These are phyloP conservation scores for Sarcophilus harrisii DNA, from an alignment of 2,797 vertebrate genomes.

Conservation along the genomic window DNA sequence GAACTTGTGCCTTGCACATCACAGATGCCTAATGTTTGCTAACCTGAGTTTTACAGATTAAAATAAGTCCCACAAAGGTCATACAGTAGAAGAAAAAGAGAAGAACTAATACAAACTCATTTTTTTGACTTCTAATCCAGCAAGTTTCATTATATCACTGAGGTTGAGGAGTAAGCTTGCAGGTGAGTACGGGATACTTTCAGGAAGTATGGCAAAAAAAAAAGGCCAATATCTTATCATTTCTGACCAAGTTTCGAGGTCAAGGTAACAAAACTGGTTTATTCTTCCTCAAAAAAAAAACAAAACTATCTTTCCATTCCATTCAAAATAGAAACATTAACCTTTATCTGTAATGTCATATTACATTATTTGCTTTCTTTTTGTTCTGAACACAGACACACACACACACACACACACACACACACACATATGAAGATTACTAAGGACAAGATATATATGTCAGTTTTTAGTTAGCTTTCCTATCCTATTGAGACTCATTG, in stretches of 20 bases:
- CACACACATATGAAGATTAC: no score
- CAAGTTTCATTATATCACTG: no score
- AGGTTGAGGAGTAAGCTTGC: no score
- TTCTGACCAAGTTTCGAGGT: neutral
- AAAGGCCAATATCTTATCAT: no score
- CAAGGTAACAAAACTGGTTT: neutral
- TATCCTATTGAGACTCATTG: neutral
- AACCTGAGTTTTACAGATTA: neutral
- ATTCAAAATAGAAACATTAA: neutral
- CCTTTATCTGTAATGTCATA: neutral
- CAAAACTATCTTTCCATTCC: neutral
- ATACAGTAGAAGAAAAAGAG: no score
- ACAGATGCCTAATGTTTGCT: neutral
- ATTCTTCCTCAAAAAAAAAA: neutral
- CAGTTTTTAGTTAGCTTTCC: neutral
- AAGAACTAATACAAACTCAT: no score
- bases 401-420: no score
- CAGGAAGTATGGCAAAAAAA: no score
- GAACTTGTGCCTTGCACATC: neutral
- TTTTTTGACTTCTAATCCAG: no score
- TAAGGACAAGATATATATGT: no score
- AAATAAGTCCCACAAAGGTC: no score
- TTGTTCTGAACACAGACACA: neutral
- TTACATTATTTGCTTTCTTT: neutral
- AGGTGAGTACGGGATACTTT: no score